phyloP scores from a whole-genome alignment of 2,797 vertebrate species.

The Argya squamiceps region DNA sequence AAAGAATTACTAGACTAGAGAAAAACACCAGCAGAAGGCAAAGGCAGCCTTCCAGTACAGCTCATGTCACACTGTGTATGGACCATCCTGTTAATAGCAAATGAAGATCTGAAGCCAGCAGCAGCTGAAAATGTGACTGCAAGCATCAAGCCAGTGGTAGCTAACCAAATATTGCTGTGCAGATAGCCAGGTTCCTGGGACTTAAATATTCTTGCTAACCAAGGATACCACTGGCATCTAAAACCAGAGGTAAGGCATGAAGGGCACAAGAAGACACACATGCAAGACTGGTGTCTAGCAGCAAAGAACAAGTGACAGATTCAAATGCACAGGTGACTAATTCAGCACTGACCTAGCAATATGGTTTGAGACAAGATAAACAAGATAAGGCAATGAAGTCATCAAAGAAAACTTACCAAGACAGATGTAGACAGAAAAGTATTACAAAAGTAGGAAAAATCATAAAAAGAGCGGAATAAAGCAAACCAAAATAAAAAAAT shows the following conservation, averaged over 20 bases:
- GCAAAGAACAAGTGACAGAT: neutral
- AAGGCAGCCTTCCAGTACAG: constrained; percentile 48
- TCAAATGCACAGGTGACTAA: neutral
- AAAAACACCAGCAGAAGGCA: constrained; percentile 65
- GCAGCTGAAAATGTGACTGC: neutral
- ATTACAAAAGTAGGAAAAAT: neutral
- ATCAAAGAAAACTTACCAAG: neutral
- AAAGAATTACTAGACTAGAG: constrained; percentile 27
- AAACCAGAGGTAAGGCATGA: neutral
- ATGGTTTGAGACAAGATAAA: neutral
- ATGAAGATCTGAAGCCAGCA: constrained; percentile 3
- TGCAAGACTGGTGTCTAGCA: neutral
- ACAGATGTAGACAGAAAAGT: neutral
- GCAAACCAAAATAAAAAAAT: neutral
- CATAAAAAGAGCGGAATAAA: neutral
- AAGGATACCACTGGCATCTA: neutral
- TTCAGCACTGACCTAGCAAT: neutral
- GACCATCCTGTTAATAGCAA: constrained; percentile 22
- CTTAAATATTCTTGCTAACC: neutral
- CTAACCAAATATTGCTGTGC: neutral
- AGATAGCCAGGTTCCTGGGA: neutral
- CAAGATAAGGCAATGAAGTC: neutral
- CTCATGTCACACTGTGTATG: neutral
- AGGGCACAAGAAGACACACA: neutral
- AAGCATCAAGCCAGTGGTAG: neutral